Percentiles rank a stretch among this genome's conserved stretches.
These are phyloP conservation scores for Eudemis profundana DNA, from an alignment of 2,888 invertebrate species.

Conservation along the genomic window DNA sequence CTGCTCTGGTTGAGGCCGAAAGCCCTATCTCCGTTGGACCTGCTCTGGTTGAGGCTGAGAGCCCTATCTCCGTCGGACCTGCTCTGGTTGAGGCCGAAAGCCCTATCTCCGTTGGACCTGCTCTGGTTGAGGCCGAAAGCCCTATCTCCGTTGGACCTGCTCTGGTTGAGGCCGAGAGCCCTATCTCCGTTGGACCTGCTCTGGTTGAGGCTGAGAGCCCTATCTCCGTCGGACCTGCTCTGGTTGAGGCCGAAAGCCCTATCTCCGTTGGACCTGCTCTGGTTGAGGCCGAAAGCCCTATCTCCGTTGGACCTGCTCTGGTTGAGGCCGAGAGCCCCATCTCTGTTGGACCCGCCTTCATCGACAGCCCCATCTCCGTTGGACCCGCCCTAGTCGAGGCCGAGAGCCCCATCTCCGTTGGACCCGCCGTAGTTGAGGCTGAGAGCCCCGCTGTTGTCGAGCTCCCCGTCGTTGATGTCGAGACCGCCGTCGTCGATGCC, in stretches of 20 bases:
- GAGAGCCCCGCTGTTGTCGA: constrained; percentile 10
- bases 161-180: no score
- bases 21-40: no score
- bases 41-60: no score
- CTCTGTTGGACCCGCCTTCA: constrained; percentile 20
- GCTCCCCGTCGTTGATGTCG: neutral
- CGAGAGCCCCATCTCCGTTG: constrained; percentile 30
- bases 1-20: no score
- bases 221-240: no score
- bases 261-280: constrained; percentile 20
- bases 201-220: no score
- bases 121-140: no score
- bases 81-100: no score
- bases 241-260: no score
- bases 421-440: constrained; percentile 23
- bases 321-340: constrained; percentile 7
- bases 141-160: neutral
- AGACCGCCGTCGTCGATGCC: constrained; percentile 23
- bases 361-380: neutral
- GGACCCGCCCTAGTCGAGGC: constrained; percentile 27
- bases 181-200: no score
- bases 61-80: no score
- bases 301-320: constrained; percentile 31
- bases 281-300: constrained; percentile 39
- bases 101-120: no score